These are phyloP conservation scores for Mastomys natalensis DNA, from an alignment of 2,113 vertebrate genomes.

Conservation along the genomic window DNA sequence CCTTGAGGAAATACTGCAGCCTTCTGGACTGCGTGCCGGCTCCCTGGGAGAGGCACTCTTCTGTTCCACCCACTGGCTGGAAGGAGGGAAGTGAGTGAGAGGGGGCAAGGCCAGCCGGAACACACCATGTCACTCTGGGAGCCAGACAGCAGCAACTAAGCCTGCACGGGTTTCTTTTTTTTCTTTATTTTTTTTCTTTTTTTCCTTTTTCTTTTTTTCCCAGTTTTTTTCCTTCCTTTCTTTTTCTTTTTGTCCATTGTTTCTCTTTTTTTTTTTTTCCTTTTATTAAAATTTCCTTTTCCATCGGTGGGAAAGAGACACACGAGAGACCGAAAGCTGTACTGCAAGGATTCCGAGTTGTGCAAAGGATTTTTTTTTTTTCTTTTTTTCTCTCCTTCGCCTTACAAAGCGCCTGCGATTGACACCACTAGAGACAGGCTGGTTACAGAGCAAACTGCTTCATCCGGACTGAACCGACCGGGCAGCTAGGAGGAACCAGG, in stretches of 20 bases:
- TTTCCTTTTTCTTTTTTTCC: neutral
- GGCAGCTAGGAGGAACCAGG: slow-evolving; percentile 64
- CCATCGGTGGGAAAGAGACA: slow-evolving; percentile 77
- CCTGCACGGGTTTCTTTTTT: slow-evolving; percentile 79
- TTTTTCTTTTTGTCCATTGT: neutral
- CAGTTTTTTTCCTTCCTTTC: neutral
- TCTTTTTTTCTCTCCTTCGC: neutral
- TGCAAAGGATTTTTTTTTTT: slow-evolving; percentile 78
- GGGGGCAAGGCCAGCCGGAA: slow-evolving; percentile 91
- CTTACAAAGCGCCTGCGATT: slow-evolving; percentile 82
- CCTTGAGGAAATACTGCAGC: slow-evolving; percentile 93
- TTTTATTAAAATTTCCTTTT: slow-evolving; percentile 30
- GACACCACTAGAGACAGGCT: slow-evolving; percentile 82
- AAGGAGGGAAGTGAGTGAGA: slow-evolving; percentile 91
- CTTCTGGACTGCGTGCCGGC: slow-evolving; percentile 92
- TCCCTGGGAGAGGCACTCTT: slow-evolving; percentile 90
- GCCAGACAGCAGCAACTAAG: slow-evolving; percentile 88
- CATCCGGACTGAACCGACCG: slow-evolving; percentile 75
- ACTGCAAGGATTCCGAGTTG: slow-evolving; percentile 86
- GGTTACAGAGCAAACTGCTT: slow-evolving; percentile 75
- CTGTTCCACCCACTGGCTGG: slow-evolving; percentile 92
- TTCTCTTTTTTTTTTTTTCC: neutral
- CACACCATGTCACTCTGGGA: slow-evolving; percentile 92
- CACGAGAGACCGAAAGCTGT: slow-evolving; percentile 85
- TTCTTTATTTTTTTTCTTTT: neutral